Evolutionary conservation across 2,797 vertebrate genomes (phyloP).

Genomic region (Cottoperca gobio): DNA sequence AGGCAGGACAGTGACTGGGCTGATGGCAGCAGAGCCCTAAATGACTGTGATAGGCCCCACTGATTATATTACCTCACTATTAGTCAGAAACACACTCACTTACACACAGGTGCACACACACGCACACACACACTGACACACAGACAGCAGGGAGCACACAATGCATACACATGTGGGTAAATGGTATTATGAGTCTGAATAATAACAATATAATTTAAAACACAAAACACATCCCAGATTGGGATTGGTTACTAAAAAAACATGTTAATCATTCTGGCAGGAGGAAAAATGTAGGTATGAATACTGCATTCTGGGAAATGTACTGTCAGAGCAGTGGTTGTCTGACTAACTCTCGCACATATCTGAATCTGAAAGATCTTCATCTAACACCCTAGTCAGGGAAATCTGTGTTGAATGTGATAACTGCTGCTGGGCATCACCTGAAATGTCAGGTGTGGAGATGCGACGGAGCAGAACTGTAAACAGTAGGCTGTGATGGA

Average conservation of each 20-base stretch:
- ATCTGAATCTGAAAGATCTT: neutral
- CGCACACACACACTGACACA: neutral
- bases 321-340: neutral
- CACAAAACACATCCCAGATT: too few species aligned
- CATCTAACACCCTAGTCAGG: neutral
- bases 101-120: neutral
- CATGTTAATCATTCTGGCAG: neutral
- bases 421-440: slow-evolving; percentile 24
- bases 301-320: neutral
- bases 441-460: slow-evolving; percentile 5
- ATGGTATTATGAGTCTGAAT: slow-evolving; percentile 32
- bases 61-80: slow-evolving; percentile 47
- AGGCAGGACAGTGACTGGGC: slow-evolving; percentile 3
- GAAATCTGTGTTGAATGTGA: neutral
- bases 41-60: slow-evolving; percentile 36
- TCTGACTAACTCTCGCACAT: neutral
- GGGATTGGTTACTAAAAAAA: neutral
- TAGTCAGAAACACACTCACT: slow-evolving; percentile 23
- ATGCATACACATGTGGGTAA: neutral
- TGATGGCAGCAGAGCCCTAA: slow-evolving; percentile 40
- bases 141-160: neutral
- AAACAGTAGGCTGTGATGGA: slow-evolving; percentile 13
- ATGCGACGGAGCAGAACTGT: slow-evolving; percentile 27
- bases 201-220: too few species aligned
- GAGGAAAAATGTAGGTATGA: neutral